Conservation (phyloP, 2,113 vertebrate species). For the Tautogolabrus adspersus region DNA sequence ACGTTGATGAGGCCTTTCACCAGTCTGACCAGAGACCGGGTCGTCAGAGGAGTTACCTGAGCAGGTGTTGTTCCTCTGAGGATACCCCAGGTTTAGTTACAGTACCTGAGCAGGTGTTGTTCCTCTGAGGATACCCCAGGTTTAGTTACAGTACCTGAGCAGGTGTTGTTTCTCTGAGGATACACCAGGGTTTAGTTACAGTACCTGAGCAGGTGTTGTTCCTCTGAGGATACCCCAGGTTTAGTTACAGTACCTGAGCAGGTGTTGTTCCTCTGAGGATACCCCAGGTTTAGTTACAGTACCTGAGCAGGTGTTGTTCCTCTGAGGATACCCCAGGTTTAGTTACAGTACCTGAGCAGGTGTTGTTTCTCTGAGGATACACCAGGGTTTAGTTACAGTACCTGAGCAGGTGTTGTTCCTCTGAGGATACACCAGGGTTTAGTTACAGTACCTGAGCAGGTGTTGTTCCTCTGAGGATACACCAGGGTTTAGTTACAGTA, state of each 20-base stretch:
- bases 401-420: not conserved
- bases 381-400: too few relatives aligned
- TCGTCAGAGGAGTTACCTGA: slow-evolving; percentile 20
- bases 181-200: too few relatives aligned
- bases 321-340: slow-evolving; percentile 4
- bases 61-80: not conserved
- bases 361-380: not conserved
- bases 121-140: slow-evolving; percentile 10
- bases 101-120: not conserved
- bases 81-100: too few relatives aligned
- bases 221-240: slow-evolving; percentile 9
- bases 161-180: not conserved
- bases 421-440: slow-evolving; percentile 4
- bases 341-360: not conserved
- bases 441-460: not conserved
- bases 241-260: not conserved
- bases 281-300: too few relatives aligned
- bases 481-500: too few relatives aligned
- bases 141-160: not conserved
- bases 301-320: not conserved
- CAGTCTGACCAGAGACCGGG: slow-evolving; percentile 38
- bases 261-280: not conserved
- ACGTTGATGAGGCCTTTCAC: slow-evolving; percentile 32
- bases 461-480: not conserved
- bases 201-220: not conserved